phyloP scores from a whole-genome alignment of 2,797 vertebrate genomes.

The Spondyliosoma cantharus region DNA sequence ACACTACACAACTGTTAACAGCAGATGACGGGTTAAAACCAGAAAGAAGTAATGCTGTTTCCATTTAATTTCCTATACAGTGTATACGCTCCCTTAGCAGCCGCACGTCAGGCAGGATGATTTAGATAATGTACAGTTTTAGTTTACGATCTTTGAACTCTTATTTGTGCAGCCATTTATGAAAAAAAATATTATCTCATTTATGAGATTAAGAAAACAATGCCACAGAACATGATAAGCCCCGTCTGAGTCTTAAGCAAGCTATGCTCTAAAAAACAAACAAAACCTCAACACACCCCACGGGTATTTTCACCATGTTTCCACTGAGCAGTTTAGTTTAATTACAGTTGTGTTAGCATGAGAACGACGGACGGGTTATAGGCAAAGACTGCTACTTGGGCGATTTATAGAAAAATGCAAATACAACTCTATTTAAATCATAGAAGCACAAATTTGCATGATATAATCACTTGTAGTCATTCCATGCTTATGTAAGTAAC shows the following conservation, averaged over 20 bases:
- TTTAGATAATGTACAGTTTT: neutral
- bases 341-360: neutral
- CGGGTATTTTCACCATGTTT: neutral
- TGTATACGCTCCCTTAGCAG: too few relatives aligned
- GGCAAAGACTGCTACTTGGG: too few relatives aligned
- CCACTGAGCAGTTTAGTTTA: neutral
- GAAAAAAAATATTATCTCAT: too few relatives aligned
- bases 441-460: too few relatives aligned
- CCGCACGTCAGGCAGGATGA: neutral
- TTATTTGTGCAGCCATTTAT: neutral
- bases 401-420: neutral
- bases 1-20: neutral
- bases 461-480: too few relatives aligned
- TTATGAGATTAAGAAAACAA: neutral
- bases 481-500: too few relatives aligned
- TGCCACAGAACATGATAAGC: too few relatives aligned
- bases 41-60: too few relatives aligned
- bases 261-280: neutral
- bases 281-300: neutral
- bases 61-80: too few relatives aligned
- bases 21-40: neutral
- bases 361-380: too few relatives aligned
- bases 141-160: too few relatives aligned
- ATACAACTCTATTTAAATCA: neutral
- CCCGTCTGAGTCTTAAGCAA: neutral